Conservation (phyloP, 2,888 invertebrate genomes). For the Chymomyza procnemis region DNA sequence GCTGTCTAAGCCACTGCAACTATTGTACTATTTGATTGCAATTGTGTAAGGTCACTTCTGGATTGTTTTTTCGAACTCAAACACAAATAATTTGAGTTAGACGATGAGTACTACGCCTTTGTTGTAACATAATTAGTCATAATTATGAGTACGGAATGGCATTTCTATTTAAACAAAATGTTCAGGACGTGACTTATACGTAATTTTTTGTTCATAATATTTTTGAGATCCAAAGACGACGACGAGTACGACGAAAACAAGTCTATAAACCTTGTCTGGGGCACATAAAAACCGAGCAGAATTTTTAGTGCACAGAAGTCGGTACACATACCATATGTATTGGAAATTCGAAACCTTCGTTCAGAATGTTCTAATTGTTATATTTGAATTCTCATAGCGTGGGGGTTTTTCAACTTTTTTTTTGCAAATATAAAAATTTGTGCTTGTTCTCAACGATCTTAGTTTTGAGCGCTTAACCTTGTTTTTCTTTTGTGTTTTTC, state of each 20-base stretch:
- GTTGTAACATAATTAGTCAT: not conserved
- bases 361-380: not conserved
- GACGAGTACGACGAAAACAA: constrained; percentile 47
- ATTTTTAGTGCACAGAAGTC: no score
- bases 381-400: constrained; percentile 4
- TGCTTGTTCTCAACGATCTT: no score
- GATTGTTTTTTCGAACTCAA: not conserved
- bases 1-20: no score
- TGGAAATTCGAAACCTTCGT: no score
- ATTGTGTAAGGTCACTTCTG: not conserved
- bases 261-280: constrained; percentile 68
- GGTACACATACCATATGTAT: no score
- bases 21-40: no score
- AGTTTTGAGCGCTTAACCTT: no score
- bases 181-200: constrained; percentile 64
- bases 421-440: no score
- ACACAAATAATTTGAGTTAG: constrained; percentile 25
- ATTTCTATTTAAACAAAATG: constrained; percentile 8
- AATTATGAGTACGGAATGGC: constrained; percentile 12
- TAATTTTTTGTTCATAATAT: constrained; percentile 18
- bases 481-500: no score
- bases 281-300: constrained; percentile 40
- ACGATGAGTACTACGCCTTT: not conserved
- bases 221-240: constrained; percentile 10
- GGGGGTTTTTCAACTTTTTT: not conserved